phyloP scores from a whole-genome alignment of 2,113 vertebrate genomes.

The Neogobius melanostomus region DNA sequence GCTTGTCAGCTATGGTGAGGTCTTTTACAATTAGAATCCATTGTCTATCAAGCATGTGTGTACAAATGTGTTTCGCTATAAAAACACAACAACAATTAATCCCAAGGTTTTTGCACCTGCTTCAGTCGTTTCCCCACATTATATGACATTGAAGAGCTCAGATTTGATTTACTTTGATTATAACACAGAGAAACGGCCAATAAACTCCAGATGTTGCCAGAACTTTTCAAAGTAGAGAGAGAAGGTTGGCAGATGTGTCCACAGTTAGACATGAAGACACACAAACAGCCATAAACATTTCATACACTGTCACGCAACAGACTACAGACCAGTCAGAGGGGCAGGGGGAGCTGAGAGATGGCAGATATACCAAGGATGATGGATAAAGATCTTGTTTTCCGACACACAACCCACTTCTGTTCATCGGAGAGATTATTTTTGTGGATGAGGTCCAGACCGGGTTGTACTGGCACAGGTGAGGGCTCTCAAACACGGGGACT shows the following conservation, averaged over 20 bases:
- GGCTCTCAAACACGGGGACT: slow-evolving; percentile 52
- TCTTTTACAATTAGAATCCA: no score
- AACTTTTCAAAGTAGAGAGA: neutral
- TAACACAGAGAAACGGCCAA: neutral
- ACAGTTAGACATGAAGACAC: slow-evolving; percentile 6
- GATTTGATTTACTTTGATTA: neutral
- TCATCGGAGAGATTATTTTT: slow-evolving; percentile 56
- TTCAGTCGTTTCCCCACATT: no score
- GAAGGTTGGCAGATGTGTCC: slow-evolving; percentile 20
- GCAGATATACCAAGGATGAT: slow-evolving; percentile 35
- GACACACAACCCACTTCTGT: slow-evolving; percentile 39
- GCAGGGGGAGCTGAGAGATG: slow-evolving; percentile 39
- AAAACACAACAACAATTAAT: no score
- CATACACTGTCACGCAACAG: slow-evolving; percentile 42
- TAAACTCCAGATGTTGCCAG: neutral
- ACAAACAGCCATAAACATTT: slow-evolving; percentile 23
- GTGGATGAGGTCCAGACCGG: slow-evolving; percentile 50
- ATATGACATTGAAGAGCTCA: no score
- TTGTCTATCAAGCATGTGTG: no score
- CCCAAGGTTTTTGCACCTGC: no score
- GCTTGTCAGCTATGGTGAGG: no score
- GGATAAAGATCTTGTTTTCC: slow-evolving; percentile 44
- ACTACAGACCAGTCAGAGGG: slow-evolving; percentile 31
- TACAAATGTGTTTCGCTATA: no score
- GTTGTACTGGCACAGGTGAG: slow-evolving; percentile 65